A percentile compares a stretch with the other conserved stretches of the same genome.
Conservation (phyloP, 2,797 vertebrate genomes). For the Nothura maculosa region DNA sequence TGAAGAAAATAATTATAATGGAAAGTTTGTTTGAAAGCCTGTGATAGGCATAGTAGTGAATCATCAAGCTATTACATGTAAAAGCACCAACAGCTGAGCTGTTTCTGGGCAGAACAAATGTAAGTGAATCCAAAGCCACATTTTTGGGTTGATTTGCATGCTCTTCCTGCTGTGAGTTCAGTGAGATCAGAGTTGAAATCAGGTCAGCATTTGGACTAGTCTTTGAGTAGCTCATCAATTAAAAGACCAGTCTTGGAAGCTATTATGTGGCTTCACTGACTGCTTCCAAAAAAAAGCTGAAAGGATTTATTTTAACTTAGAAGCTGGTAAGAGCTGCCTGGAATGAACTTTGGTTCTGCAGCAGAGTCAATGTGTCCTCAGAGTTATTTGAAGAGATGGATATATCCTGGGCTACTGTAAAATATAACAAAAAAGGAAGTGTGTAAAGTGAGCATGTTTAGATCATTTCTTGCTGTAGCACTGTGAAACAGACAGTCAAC, state of each 20-base stretch:
- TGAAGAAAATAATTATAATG: background rate
- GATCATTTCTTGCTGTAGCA: background rate
- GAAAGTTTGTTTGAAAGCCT: background rate
- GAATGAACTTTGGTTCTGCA: background rate
- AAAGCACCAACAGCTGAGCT: background rate
- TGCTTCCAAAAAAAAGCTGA: background rate
- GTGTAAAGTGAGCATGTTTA: background rate
- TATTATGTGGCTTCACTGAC: background rate
- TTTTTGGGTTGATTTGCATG: slow-evolving; percentile 11
- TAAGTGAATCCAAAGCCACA: background rate
- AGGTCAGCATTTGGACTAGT: slow-evolving; percentile 26
- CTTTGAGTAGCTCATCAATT: background rate
- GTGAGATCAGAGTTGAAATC: slow-evolving; percentile 59
- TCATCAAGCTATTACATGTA: slow-evolving; percentile 18
- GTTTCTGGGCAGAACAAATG: slow-evolving; percentile 5
- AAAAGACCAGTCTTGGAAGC: background rate
- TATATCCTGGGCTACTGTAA: background rate
- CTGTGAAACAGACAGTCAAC: background rate
- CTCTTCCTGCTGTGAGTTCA: background rate
- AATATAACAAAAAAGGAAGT: background rate
- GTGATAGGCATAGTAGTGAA: slow-evolving; percentile 4
- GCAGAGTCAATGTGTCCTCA: rapidly evolving
- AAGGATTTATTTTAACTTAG: background rate
- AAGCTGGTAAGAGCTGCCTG: background rate
- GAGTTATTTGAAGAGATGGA: background rate